Evolutionary conservation across 2,888 invertebrate species (phyloP), one percentile per base, ranked within the genome.

Genomic region (Dryadula phaetusa): DNA sequence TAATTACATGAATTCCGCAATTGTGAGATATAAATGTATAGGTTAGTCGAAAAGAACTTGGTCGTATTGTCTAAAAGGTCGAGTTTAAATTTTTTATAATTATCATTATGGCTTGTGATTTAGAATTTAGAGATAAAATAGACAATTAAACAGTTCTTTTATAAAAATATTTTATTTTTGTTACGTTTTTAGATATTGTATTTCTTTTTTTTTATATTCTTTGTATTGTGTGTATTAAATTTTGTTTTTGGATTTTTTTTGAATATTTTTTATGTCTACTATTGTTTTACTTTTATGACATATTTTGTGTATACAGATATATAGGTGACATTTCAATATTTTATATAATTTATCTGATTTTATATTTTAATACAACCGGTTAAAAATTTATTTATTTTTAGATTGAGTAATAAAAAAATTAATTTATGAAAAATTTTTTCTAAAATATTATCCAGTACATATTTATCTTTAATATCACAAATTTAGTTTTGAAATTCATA

Each of bases 101-200:
- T 16, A 20, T 53, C 14, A 34, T 44, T 46, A 61, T 44, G 44
- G 66, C 61, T 61, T 61, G 60, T 46, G 60, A 61, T 53, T 16
- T 66, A 61, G 60, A 66, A 52, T n/a, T 49, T 46, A 53, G 28
- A 61, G 7, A 16, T 16, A 32, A 22, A 58, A 40, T 54, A 54
- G n/a, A 37, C 46, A 28, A 62, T n/a, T 28, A 18, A 7, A 32
- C 14, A 16, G 14, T 54, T 37, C 7, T 40, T 22, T 56, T 40
- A 7, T 56, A 8, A 37, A 22, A 22, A n/a, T 56, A 40, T 56
- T 10, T 56, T 20, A 22, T 25, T 40, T 25, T 46, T 46, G 20
- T 46, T 12, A 46, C 1, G 12, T 46, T 46, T 20, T 18, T 46
- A 46, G 12, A 56, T 56, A 40, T 56, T 25, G 22, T 40, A 6